Evolutionary conservation across 2,797 vertebrate genomes (phyloP).

Genomic region (Adrianichthys oophorus): DNA sequence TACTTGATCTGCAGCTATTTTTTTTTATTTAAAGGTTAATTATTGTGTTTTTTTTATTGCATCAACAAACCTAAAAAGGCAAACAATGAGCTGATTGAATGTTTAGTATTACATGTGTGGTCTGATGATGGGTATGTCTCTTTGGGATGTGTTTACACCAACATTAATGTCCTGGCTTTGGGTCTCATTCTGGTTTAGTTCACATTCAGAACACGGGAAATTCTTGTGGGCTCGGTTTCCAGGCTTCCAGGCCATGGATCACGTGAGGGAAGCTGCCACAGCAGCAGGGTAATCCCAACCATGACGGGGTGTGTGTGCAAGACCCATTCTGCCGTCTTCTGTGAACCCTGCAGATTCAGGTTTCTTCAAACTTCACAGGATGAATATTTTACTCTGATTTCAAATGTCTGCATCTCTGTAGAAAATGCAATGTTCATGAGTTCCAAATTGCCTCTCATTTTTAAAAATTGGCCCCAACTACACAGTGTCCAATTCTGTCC

Average conservation of each 20-base stretch:
- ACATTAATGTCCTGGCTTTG: neutral
- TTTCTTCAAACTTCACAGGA: neutral
- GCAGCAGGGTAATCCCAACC: too few species aligned
- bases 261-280: too few species aligned
- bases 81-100: neutral
- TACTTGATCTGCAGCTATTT: neutral
- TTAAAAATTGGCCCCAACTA: too few species aligned
- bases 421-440: neutral
- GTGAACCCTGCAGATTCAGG: neutral
- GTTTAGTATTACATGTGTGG: neutral
- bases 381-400: too few species aligned
- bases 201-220: neutral
- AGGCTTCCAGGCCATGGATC: too few species aligned
- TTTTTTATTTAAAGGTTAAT: neutral
- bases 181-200: constrained; percentile 5
- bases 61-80: neutral
- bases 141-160: neutral
- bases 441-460: too few species aligned
- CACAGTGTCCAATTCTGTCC: too few species aligned
- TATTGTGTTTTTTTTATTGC: neutral
- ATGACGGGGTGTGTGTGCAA: neutral
- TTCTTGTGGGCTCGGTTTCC: too few species aligned
- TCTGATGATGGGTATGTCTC: neutral
- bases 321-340: too few species aligned
- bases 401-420: neutral